phyloP scores from a whole-genome alignment of 1,140 invertebrate species.

The Lasioglossum baleicum region DNA sequence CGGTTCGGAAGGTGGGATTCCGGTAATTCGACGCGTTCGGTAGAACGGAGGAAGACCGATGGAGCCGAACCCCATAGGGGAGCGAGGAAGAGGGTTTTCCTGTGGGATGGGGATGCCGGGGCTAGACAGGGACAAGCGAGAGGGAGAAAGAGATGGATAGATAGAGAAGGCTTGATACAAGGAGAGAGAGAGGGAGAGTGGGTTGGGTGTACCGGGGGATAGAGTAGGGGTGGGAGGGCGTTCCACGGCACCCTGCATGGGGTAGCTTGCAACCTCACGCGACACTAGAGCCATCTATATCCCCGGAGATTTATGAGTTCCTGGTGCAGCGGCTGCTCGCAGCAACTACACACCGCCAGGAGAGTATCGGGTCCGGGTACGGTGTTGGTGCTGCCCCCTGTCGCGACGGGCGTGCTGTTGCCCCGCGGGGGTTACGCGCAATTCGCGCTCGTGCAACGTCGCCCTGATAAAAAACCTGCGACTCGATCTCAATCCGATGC shows the following conservation, averaged over 20 bases:
- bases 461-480: conserved; percentile 72
- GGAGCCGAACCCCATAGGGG: conserved; percentile 2
- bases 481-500: conserved; percentile 75
- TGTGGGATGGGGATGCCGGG: background rate
- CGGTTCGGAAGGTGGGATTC: conserved; percentile 71
- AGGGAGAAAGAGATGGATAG: conserved; percentile 8
- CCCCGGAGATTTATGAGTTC: conserved; percentile 78
- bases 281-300: conserved; percentile 81
- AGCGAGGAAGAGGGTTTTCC: background rate
- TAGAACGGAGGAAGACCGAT: conserved; percentile 49
- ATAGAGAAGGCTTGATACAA: background rate
- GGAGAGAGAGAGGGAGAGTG: conserved; percentile 41
- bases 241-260: conserved; percentile 78
- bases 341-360: conserved; percentile 73
- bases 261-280: conserved; percentile 78
- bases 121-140: background rate
- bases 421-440: conserved; percentile 79
- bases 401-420: conserved; percentile 76
- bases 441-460: conserved; percentile 76
- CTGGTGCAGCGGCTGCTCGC: conserved; percentile 77
- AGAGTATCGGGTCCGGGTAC: conserved; percentile 69
- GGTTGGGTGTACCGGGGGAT: conserved; percentile 55
- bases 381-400: conserved; percentile 75
- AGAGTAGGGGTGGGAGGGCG: conserved; percentile 72
- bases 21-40: conserved; percentile 72